Evolutionary conservation across 2,888 invertebrate species (phyloP), one percentile per base, ranked within the genome.

Genomic region (Drosophila mayaguana): DNA sequence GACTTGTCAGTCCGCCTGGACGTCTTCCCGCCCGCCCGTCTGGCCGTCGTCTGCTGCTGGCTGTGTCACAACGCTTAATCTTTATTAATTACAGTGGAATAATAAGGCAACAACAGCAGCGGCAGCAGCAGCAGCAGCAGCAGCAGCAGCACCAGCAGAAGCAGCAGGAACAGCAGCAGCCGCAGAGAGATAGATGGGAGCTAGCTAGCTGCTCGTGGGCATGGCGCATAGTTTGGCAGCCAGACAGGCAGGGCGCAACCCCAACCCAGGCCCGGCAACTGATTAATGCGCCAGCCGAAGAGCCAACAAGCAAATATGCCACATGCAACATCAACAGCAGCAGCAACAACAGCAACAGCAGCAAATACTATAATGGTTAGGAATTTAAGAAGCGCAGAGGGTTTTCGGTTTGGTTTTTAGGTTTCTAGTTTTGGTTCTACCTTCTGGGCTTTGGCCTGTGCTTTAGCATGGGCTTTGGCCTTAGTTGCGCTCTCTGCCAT

Each of bases 1-100:
- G 57, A 36, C 50, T 61, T 69, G 51, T 53, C 46, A 59, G 34
- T 22, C 53, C 57, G 22, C 14, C 34, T 34, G 8, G 40, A 6
- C n/a, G 45, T 28, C 28, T 28, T 28, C 6, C 32, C 32, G 32
- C 22, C 54, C 25, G 40, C 20, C 36, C 45, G 22, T 51, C 53
- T 54, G 36, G 61, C 28, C 51, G 59, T 25, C 22, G 53, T 53
- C 60, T 69, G 60, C 34, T 78, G 85, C 67, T 69, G 78, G 87
- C 86, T 83, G 78, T 88, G 84, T 84, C 88, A 82, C 85, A 90
- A 61, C 87, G 82, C 85, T 91, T 91, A 91, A 91, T 91, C 91
- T 91, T 91, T 91, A 91, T 91, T 91, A 91, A 91, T 91, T 91
- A 89, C 91, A 86, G 82, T 83, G 89, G 77, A 85, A 85, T 85